These are phyloP conservation scores for Dolichoris vasculosae DNA, from an alignment of 1,140 invertebrate species.

Conservation along the genomic window DNA sequence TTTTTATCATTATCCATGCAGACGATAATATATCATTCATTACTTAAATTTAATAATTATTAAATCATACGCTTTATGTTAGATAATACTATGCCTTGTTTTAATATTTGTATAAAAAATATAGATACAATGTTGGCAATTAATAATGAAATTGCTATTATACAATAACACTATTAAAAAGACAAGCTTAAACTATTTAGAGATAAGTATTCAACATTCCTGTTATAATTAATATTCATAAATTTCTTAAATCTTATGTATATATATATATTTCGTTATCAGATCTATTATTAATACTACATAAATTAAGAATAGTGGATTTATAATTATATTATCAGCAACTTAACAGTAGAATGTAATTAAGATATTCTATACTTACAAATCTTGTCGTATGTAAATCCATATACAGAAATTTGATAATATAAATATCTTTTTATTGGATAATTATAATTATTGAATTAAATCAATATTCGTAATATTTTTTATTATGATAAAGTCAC, in stretches of 20 bases:
- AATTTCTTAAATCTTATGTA: conserved; percentile 9
- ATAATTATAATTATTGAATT: not conserved
- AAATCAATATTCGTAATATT: not conserved
- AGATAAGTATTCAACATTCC: not conserved
- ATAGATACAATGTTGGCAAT: not conserved
- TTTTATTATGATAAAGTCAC: not conserved
- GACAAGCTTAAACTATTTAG: not conserved
- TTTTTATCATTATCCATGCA: not conserved
- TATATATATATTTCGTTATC: not conserved
- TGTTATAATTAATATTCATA: conserved; percentile 12
- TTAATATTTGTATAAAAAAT: not conserved
- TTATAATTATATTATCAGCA: not conserved
- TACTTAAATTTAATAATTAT: not conserved
- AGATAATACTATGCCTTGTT: not conserved
- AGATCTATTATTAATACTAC: not conserved
- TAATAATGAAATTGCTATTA: not conserved
- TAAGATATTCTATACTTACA: not conserved
- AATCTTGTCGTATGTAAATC: not conserved
- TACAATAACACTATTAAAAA: not conserved
- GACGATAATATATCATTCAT: not conserved
- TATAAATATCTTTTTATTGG: not conserved
- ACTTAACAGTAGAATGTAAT: not conserved
- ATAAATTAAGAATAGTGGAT: not conserved
- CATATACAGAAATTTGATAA: not conserved
- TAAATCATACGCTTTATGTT: not conserved